These are phyloP conservation scores for Mycteria americana DNA, from an alignment of 2,797 vertebrate genomes.

Conservation along the genomic window DNA sequence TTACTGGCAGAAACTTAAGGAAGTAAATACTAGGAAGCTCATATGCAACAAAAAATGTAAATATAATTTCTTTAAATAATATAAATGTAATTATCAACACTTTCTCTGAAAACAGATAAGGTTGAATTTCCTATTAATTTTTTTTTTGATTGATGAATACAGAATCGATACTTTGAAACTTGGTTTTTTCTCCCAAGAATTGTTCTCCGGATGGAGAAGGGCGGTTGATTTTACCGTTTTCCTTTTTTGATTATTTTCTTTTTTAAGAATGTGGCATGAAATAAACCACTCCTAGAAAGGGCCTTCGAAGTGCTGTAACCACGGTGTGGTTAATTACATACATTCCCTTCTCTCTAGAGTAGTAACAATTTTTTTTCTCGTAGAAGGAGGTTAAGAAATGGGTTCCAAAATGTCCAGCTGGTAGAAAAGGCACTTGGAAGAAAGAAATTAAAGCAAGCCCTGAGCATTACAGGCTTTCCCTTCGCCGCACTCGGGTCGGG, in stretches of 20 bases:
- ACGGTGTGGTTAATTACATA: not conserved
- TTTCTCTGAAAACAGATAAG: conserved; percentile 47
- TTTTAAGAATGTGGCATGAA: not conserved
- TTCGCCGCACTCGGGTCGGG: fast-evolving
- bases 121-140: conserved; percentile 47
- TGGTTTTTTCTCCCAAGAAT: conserved; percentile 26
- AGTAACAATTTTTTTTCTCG: conserved; percentile 23
- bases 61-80: conserved; percentile 61
- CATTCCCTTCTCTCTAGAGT: not conserved
- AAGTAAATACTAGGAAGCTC: conserved; percentile 67
- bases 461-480: not conserved
- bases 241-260: not conserved
- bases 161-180: conserved; percentile 15
- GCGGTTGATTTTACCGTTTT: not conserved
- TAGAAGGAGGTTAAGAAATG: conserved; percentile 27
- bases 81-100: conserved; percentile 65
- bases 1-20: conserved; percentile 54
- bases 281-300: not conserved
- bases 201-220: not conserved
- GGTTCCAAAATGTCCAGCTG: conserved; percentile 42
- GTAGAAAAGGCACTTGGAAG: not conserved
- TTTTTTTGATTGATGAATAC: conserved; percentile 1
- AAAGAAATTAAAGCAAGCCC: conserved; percentile 6
- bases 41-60: conserved; percentile 43
- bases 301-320: not conserved